A percentile compares a stretch with the other conserved stretches of the same genome.
Conservation (phyloP, 2,797 vertebrate species). For the Melanotaenia pygmaea region DNA sequence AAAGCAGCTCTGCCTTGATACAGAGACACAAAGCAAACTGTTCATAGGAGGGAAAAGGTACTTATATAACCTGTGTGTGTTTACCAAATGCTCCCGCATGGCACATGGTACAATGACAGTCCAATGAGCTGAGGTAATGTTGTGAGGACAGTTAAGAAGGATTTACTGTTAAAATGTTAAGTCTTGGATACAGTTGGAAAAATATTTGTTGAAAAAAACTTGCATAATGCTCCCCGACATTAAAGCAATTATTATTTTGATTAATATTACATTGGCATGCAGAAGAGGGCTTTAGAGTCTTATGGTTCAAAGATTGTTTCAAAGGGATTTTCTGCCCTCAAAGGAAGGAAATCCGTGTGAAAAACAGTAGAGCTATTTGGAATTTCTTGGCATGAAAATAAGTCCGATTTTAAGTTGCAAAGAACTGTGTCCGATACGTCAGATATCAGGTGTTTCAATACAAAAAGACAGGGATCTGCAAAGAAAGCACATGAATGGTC, state of each 20-base stretch:
- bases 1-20: conserved; percentile 58
- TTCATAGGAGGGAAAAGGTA: conserved; percentile 54
- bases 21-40: conserved; percentile 67
- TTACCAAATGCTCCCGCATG: conserved; percentile 54
- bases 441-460: conserved; percentile 29
- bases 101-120: conserved; percentile 18
- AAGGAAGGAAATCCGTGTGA: conserved; percentile 65
- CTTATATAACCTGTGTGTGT: conserved; percentile 68
- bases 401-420: conserved; percentile 54
- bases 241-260: conserved; percentile 9
- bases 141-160: conserved; percentile 31
- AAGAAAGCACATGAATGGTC: conserved; percentile 35
- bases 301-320: conserved; percentile 28
- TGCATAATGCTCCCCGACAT: conserved; percentile 1
- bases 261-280: conserved; percentile 22
- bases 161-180: conserved; percentile 45
- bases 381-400: conserved; percentile 65
- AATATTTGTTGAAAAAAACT: conserved; percentile 8
- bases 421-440: conserved; percentile 37
- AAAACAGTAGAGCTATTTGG: conserved; percentile 55
- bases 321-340: conserved; percentile 50
- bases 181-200: not conserved
- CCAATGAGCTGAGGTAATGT: conserved; percentile 52
- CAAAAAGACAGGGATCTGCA: conserved; percentile 23
- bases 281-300: conserved; percentile 26